Percentiles rank a stretch among this genome's conserved stretches.
Conservation (phyloP, 2,113 vertebrate genomes). For the Excalfactoria chinensis region DNA sequence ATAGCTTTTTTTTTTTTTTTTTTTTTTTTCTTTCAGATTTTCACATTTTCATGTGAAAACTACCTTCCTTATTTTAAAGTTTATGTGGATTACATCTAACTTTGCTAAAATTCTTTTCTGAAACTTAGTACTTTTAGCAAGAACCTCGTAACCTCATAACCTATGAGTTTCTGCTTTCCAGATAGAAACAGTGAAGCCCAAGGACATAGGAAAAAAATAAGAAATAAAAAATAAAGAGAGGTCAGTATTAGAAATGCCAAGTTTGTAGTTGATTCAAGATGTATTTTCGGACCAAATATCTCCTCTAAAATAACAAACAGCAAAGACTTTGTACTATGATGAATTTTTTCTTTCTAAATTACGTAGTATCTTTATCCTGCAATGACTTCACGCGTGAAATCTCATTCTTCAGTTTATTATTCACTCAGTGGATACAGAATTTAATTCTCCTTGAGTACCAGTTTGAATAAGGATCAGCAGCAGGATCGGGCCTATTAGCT, state of each 20-base stretch:
- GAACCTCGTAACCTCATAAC: neutral
- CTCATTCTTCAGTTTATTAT: slow-evolving; percentile 32
- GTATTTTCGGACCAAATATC: neutral
- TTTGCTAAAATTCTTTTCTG: neutral
- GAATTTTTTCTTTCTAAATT: neutral
- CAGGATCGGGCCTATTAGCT: slow-evolving; percentile 47
- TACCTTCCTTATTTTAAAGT: neutral
- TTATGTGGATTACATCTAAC: neutral
- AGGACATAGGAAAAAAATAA: neutral
- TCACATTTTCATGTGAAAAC: neutral
- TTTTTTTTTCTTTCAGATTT: neutral
- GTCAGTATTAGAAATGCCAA: neutral
- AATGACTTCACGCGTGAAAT: slow-evolving; percentile 1
- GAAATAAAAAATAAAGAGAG: neutral
- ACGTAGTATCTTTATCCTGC: neutral
- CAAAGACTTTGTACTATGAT: neutral
- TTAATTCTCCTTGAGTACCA: slow-evolving; percentile 45
- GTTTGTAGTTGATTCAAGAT: neutral
- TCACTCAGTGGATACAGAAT: slow-evolving; percentile 13
- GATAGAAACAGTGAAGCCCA: neutral
- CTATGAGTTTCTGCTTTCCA: neutral
- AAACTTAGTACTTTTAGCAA: neutral
- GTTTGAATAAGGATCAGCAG: slow-evolving; percentile 24
- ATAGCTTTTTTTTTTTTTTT: neutral
- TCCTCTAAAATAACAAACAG: neutral